A percentile compares a stretch with the other conserved stretches of the same genome.
phyloP scores from a whole-genome alignment of 2,797 vertebrate species.

The Sebastes trivittatus region DNA sequence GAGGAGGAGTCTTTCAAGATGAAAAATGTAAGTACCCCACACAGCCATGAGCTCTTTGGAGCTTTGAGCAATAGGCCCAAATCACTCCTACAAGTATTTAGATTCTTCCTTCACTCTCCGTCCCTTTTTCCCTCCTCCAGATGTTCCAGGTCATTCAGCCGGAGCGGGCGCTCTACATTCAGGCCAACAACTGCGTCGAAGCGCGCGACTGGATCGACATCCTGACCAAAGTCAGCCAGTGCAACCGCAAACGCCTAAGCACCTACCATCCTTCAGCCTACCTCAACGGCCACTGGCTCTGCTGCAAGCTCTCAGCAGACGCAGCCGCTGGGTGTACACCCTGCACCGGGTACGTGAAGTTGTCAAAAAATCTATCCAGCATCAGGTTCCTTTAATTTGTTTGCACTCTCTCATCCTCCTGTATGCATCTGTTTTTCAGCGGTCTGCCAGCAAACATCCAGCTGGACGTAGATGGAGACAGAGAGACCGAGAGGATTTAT shows the following conservation, averaged over 20 bases:
- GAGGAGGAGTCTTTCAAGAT: constrained; percentile 99
- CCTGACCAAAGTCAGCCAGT: constrained; percentile 98
- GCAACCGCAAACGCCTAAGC: constrained; percentile 95
- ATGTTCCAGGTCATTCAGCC: constrained; percentile 99
- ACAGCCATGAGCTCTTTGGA: neutral
- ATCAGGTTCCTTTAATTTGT: neutral
- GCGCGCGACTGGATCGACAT: constrained; percentile 98
- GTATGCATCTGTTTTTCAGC: constrained; percentile 72
- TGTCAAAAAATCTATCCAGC: neutral
- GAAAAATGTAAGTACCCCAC: constrained; percentile 92
- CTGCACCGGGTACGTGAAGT: constrained; percentile 89
- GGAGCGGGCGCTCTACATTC: constrained; percentile 95
- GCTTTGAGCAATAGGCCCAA: neutral
- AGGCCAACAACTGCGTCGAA: constrained; percentile 99
- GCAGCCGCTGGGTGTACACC: constrained; percentile 91
- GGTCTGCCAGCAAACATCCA: constrained; percentile 97
- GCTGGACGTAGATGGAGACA: constrained; percentile 96
- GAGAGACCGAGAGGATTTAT: constrained; percentile 97
- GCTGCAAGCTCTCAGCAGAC: constrained; percentile 92
- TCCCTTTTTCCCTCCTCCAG: constrained; percentile 68
- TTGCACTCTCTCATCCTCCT: constrained; percentile 6
- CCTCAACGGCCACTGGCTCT: constrained; percentile 98
- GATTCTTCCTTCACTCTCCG: neutral
- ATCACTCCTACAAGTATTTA: neutral
- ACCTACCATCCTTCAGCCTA: constrained; percentile 97